Conservation (phyloP, 2,113 vertebrate species). For the Ailurus styani region DNA sequence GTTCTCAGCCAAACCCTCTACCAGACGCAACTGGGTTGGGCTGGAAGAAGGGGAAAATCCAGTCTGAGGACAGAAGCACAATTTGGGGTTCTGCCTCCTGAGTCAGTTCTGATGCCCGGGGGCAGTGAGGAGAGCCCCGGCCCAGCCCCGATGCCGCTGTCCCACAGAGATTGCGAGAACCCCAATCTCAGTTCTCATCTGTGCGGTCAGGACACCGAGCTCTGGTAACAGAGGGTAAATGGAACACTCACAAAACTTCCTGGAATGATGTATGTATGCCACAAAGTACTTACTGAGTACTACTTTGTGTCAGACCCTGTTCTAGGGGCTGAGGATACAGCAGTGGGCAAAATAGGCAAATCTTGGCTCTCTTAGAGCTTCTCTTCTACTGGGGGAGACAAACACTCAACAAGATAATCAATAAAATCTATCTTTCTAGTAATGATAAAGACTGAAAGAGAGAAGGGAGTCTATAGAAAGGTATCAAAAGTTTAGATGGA, state of each 20-base stretch:
- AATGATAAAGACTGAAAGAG: background rate
- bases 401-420: background rate
- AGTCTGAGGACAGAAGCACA: background rate
- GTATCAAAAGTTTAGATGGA: background rate
- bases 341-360: background rate
- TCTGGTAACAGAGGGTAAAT: background rate
- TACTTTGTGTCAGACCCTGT: background rate
- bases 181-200: background rate
- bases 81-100: background rate
- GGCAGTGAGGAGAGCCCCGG: background rate
- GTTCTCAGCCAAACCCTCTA: background rate
- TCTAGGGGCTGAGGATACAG: background rate
- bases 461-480: too few relatives aligned
- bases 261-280: background rate
- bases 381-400: background rate
- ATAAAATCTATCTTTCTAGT: background rate
- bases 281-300: background rate
- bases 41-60: slow-evolving; percentile 10
- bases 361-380: too few relatives aligned
- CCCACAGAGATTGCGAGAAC: too few relatives aligned
- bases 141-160: background rate
- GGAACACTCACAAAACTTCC: background rate
- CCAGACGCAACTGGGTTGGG: background rate
- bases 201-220: too few relatives aligned
- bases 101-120: background rate